These are phyloP conservation scores for Epirrita christyi DNA, from an alignment of 2,888 invertebrate species.

Conservation along the genomic window DNA sequence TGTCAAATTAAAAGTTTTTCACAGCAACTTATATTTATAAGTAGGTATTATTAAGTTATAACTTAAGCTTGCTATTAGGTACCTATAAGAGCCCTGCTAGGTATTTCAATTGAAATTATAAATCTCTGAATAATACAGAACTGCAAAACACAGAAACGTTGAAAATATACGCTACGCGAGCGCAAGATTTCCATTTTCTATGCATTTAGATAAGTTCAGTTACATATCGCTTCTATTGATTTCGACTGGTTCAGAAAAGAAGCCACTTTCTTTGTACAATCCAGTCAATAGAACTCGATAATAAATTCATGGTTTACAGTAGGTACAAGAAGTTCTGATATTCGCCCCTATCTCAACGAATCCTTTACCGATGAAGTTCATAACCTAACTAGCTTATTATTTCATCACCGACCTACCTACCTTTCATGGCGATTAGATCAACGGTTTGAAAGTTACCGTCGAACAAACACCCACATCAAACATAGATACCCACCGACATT, in stretches of 20 bases:
- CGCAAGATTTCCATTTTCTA: conserved; percentile 41
- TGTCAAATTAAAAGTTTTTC: no score
- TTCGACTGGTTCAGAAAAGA: conserved; percentile 20
- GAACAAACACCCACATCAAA: no score
- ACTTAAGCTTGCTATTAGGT: no score
- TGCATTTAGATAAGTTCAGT: conserved; percentile 40
- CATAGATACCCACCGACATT: no score
- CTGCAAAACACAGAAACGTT: conserved; percentile 6
- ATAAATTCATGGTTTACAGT: neutral
- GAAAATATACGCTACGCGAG: conserved; percentile 30
- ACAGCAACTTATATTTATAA: no score
- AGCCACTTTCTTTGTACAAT: conserved; percentile 4
- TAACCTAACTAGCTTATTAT: no score
- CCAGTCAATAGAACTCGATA: neutral
- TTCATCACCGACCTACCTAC: no score
- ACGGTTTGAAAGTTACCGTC: no score
- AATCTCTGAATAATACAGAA: conserved; percentile 9
- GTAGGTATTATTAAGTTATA: no score
- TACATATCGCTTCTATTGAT: conserved; percentile 25
- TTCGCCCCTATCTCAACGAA: neutral
- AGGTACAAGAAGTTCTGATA: neutral
- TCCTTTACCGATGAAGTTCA: no score
- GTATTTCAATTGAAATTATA: neutral
- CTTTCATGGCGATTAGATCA: no score
- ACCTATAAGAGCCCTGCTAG: no score